These are phyloP conservation scores for Motacilla tschutschensis DNA, from an alignment of 2,113 vertebrate genomes.

Conservation along the genomic window DNA sequence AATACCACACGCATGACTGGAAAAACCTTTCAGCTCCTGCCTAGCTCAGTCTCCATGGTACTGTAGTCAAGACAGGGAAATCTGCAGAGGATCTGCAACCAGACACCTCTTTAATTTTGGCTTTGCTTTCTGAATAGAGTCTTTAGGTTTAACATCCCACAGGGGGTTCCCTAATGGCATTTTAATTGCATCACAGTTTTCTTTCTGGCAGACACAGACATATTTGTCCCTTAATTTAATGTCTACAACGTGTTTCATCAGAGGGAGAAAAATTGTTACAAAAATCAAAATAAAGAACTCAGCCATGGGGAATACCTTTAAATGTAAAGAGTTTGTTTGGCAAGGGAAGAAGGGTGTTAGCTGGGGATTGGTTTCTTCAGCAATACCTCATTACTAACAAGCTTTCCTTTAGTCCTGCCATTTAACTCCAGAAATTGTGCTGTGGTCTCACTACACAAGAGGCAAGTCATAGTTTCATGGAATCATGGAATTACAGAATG, in stretches of 20 bases:
- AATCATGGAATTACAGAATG: background rate
- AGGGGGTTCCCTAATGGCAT: slow-evolving; percentile 50
- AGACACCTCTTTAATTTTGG: slow-evolving; percentile 63
- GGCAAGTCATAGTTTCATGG: background rate
- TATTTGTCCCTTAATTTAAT: slow-evolving; percentile 63
- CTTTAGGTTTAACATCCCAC: slow-evolving; percentile 58
- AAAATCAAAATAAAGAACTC: slow-evolving; percentile 48
- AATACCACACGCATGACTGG: slow-evolving; percentile 52
- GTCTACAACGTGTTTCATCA: slow-evolving; percentile 64
- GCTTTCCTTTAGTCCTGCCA: background rate
- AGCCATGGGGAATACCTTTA: slow-evolving; percentile 28
- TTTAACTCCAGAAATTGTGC: background rate
- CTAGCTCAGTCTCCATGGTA: slow-evolving; percentile 12
- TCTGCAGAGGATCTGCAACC: slow-evolving; percentile 65
- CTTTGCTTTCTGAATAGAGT: slow-evolving; percentile 57
- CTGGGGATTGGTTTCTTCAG: background rate
- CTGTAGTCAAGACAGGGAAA: slow-evolving; percentile 49
- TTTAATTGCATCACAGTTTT: slow-evolving; percentile 67
- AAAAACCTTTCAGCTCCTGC: slow-evolving; percentile 50
- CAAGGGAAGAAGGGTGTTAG: slow-evolving; percentile 4
- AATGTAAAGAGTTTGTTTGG: slow-evolving; percentile 25
- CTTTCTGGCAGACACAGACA: slow-evolving; percentile 53
- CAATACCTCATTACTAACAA: background rate
- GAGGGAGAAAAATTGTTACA: slow-evolving; percentile 49
- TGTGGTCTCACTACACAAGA: background rate